Percentiles rank a stretch among this genome's conserved stretches.
Evolutionary conservation across 1,140 invertebrate genomes (phyloP).

Genomic region (Papilio dardanus): DNA sequence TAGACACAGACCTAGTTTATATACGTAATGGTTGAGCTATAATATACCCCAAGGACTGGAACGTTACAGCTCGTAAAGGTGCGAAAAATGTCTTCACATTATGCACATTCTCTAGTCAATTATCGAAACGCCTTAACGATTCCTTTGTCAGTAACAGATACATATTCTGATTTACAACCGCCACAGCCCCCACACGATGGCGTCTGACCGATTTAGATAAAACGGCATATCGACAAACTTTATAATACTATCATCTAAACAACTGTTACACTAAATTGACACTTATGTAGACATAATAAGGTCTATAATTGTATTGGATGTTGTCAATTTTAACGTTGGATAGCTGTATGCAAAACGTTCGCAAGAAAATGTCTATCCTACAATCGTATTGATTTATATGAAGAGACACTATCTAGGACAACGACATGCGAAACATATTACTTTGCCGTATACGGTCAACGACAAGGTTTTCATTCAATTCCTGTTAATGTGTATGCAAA

Average conservation of each 20-base stretch:
- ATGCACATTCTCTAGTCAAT: conserved; percentile 40
- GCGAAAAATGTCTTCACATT: not conserved
- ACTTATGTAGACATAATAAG: conserved; percentile 37
- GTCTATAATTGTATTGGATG: not conserved
- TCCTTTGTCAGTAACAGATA: conserved; percentile 57
- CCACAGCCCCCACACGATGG: conserved; percentile 68
- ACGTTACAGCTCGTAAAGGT: too few species aligned
- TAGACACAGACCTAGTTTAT: too few species aligned
- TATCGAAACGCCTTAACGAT: conserved; percentile 49
- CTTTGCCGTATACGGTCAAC: conserved; percentile 38
- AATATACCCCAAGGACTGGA: too few species aligned
- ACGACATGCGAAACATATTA: conserved; percentile 53
- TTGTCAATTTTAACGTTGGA: conserved; percentile 40
- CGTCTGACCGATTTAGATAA: conserved; percentile 73
- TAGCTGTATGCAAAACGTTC: conserved; percentile 58
- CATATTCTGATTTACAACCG: conserved; percentile 63
- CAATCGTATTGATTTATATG: conserved; percentile 68
- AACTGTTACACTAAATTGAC: conserved; percentile 30
- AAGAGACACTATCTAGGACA: conserved; percentile 63
- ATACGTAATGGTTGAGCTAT: too few species aligned
- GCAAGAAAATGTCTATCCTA: conserved; percentile 64
- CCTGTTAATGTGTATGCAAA: conserved; percentile 8
- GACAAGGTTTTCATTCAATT: conserved; percentile 14
- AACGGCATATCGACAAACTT: conserved; percentile 53
- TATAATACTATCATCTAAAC: conserved; percentile 34